Evolutionary conservation across 1,140 invertebrate species (phyloP).

Genomic region (Cyrtorhinus lividipennis): DNA sequence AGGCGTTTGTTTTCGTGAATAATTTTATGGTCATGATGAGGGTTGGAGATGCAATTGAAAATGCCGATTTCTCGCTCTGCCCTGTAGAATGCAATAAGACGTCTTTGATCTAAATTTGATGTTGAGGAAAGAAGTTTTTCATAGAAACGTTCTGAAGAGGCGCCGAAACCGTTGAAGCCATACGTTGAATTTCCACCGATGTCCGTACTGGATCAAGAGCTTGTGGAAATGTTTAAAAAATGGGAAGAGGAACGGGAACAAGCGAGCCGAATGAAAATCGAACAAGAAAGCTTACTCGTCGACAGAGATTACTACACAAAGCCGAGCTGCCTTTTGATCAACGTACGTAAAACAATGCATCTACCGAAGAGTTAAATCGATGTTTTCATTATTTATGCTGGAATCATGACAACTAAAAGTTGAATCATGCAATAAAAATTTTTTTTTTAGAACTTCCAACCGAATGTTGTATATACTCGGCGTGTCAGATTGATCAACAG

Average conservation of each 20-base stretch:
- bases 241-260: neutral
- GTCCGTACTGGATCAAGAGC: conserved; percentile 7
- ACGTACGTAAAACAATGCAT: conserved; percentile 7
- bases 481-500: conserved; percentile 1
- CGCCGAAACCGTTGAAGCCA: neutral
- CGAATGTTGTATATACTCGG: neutral
- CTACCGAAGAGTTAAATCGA: no score
- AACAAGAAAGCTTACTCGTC: neutral
- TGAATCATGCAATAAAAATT: neutral
- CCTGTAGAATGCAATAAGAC: no score
- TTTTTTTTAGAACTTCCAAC: conserved; percentile 8
- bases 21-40: no score
- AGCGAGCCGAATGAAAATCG: neutral
- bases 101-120: neutral
- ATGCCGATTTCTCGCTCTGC: neutral
- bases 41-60: no score
- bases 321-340: neutral
- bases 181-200: neutral
- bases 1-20: neutral
- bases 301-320: neutral
- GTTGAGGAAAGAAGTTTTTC: neutral
- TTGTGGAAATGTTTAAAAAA: neutral
- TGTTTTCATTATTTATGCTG: neutral
- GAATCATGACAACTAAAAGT: neutral
- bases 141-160: neutral